Percentiles rank a stretch among this genome's conserved stretches.
Conservation (phyloP, 2,797 vertebrate genomes). For the Danio tinwini region DNA sequence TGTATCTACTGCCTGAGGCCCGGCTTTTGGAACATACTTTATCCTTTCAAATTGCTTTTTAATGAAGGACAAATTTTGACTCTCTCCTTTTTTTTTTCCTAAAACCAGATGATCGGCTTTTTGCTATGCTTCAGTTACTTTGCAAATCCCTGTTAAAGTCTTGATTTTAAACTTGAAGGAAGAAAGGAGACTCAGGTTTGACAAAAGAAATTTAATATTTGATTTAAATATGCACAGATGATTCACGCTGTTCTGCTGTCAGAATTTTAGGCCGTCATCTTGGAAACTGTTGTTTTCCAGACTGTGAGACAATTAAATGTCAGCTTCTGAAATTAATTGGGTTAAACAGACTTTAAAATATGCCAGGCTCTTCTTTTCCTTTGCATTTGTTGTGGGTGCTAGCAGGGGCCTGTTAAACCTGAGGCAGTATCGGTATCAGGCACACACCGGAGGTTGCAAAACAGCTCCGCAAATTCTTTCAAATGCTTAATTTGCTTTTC, state of each 20-base stretch:
- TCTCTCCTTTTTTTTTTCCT: conserved; percentile 43
- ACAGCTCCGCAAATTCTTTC: conserved; percentile 61
- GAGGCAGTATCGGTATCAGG: conserved; percentile 53
- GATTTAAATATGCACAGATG: conserved; percentile 75
- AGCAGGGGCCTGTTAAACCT: conserved; percentile 51
- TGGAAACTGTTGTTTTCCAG: conserved; percentile 62
- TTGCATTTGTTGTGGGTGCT: conserved; percentile 21
- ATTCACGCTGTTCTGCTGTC: conserved; percentile 65
- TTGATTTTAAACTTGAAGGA: conserved; percentile 51
- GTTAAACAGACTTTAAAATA: conserved; percentile 26
- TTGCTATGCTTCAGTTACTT: conserved; percentile 57
- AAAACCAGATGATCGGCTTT: conserved; percentile 49
- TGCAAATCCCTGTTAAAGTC: conserved; percentile 48
- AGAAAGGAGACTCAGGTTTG: conserved; percentile 66
- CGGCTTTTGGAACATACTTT: conserved; percentile 48
- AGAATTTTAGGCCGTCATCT: conserved; percentile 63
- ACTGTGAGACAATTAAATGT: conserved; percentile 58
- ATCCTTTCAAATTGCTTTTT: conserved; percentile 55
- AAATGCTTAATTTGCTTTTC: conserved; percentile 52
- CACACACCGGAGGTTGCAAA: conserved; percentile 66
- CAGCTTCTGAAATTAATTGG: conserved; percentile 33
- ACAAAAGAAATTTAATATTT: conserved; percentile 83
- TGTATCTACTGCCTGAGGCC: conserved; percentile 31
- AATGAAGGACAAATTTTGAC: conserved; percentile 60
- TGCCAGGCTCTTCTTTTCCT: not conserved